These are phyloP conservation scores for Channa maculata DNA, from an alignment of 2,113 vertebrate species.

Conservation along the genomic window DNA sequence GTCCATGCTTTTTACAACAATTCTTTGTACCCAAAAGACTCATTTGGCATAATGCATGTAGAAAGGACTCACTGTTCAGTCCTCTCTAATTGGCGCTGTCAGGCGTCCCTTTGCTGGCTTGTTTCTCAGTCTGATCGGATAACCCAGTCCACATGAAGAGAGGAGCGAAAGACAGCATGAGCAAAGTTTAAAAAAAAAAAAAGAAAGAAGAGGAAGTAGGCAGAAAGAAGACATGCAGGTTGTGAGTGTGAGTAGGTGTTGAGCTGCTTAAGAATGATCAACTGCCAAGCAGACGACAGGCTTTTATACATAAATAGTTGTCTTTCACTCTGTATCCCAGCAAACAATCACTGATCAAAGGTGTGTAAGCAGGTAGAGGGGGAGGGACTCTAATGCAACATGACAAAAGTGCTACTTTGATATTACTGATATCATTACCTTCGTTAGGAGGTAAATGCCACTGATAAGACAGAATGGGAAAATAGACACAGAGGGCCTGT, in stretches of 20 bases:
- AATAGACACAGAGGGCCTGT: conserved; percentile 73
- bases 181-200: conserved; percentile 26
- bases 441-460: conserved; percentile 80
- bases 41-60: conserved; percentile 54
- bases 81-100: conserved; percentile 73
- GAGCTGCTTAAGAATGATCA: conserved; percentile 72
- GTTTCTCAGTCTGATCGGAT: conserved; percentile 73
- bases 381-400: conserved; percentile 76
- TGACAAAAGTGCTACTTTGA: conserved; percentile 85
- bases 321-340: conserved; percentile 74
- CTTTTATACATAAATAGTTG: conserved; percentile 79
- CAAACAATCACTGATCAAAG: conserved; percentile 82
- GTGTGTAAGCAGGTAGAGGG: conserved; percentile 71
- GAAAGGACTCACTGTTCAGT: conserved; percentile 57
- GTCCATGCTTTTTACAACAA: conserved; percentile 6
- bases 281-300: conserved; percentile 59
- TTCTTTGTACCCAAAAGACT: conserved; percentile 52
- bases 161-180: conserved; percentile 48
- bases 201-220: background rate
- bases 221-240: conserved; percentile 49
- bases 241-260: conserved; percentile 53
- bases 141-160: conserved; percentile 64
- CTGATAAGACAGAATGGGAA: conserved; percentile 81
- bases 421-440: conserved; percentile 71
- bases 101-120: conserved; percentile 62